Percentiles rank a stretch among this genome's conserved stretches.
These are phyloP conservation scores for Amiota communis DNA, from an alignment of 2,888 invertebrate species.

Conservation along the genomic window DNA sequence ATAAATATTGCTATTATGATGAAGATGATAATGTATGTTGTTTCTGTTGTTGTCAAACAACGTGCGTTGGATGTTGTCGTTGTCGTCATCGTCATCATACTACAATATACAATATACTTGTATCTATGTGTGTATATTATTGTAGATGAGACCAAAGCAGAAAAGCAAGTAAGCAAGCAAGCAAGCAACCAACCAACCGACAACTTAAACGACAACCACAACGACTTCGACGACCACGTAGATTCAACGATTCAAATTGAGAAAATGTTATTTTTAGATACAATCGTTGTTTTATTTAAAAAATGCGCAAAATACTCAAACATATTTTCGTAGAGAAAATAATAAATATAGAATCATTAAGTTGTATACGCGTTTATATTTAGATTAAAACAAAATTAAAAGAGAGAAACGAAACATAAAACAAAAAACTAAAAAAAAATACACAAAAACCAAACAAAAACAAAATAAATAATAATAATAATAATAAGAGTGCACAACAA, in stretches of 20 bases:
- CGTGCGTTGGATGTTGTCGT: too few species aligned
- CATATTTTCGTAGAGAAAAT: slow-evolving; percentile 68
- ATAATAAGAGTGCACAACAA: slow-evolving; percentile 18
- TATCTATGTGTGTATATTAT: not conserved
- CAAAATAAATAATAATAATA: slow-evolving; percentile 28
- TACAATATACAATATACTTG: too few species aligned
- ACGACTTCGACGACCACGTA: slow-evolving; percentile 23
- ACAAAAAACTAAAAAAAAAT: slow-evolving; percentile 13
- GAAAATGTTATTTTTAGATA: slow-evolving; percentile 53
- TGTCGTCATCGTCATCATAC: too few species aligned
- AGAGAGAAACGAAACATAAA: slow-evolving; percentile 19
- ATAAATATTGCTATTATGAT: not conserved
- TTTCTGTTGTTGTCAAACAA: not conserved
- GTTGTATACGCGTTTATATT: slow-evolving; percentile 67
- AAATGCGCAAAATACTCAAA: slow-evolving; percentile 68
- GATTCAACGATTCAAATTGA: slow-evolving; percentile 13
- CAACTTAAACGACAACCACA: not conserved
- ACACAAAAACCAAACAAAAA: slow-evolving; percentile 1
- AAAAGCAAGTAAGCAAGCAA: not conserved
- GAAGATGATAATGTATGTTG: not conserved
- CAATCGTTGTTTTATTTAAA: slow-evolving; percentile 59
- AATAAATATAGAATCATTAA: slow-evolving; percentile 70
- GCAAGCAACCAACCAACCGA: not conserved
- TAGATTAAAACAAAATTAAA: slow-evolving; percentile 53
- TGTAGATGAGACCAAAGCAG: not conserved